These are phyloP conservation scores for Silurus glanis DNA, from an alignment of 2,113 vertebrate species.

Conservation along the genomic window DNA sequence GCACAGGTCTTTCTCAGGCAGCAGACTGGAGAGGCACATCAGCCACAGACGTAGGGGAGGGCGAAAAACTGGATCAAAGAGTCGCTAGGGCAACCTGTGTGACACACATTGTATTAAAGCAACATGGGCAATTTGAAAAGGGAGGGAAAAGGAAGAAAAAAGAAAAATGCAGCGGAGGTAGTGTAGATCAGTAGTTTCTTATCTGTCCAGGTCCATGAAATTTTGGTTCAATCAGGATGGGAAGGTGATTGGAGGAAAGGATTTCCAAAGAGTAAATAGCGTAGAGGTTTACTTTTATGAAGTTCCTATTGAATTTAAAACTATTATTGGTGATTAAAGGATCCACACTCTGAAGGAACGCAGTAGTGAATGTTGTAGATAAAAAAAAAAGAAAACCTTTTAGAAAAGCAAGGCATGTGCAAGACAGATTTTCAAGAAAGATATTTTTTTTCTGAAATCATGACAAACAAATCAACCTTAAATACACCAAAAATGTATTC, in stretches of 20 bases:
- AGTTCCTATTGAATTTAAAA: no score
- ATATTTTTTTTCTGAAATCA: neutral
- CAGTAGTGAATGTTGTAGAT: neutral
- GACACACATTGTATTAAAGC: slow-evolving; percentile 76
- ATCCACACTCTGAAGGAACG: neutral
- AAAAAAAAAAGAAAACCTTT: neutral
- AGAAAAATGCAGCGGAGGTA: slow-evolving; percentile 56
- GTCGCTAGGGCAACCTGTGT: slow-evolving; percentile 75
- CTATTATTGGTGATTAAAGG: neutral
- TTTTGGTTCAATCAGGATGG: neutral
- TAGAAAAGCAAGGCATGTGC: neutral
- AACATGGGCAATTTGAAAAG: slow-evolving; percentile 70
- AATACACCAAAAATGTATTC: neutral
- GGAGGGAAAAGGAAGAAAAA: slow-evolving; percentile 62
- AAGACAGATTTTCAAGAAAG: neutral
- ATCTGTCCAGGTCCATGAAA: slow-evolving; percentile 20
- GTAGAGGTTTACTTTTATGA: neutral
- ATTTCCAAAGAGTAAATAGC: neutral
- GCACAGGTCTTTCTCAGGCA: slow-evolving; percentile 55
- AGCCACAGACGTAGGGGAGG: slow-evolving; percentile 47
- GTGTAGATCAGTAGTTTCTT: slow-evolving; percentile 50
- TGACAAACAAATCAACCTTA: neutral
- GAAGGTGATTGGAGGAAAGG: neutral
- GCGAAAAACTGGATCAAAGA: slow-evolving; percentile 75
- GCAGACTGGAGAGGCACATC: slow-evolving; percentile 56